phyloP scores from a whole-genome alignment of 2,888 invertebrate species.

The Amblyjoppa fuscipennis region DNA sequence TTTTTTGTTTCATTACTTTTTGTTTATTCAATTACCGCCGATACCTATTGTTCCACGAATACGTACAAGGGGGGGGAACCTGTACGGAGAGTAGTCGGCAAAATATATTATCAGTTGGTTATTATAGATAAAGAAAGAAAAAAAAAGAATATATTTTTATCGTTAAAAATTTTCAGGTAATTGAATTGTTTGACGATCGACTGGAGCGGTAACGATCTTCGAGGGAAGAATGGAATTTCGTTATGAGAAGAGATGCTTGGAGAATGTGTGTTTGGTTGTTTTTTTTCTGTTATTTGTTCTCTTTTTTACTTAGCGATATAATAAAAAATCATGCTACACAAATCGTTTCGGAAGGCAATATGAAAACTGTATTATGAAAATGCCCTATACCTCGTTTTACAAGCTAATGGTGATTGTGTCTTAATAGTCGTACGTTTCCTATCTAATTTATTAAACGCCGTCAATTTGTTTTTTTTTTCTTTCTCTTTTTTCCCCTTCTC shows the following conservation, averaged over 20 bases:
- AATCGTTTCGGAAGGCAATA: constrained; percentile 82
- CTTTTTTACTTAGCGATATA: constrained; percentile 55
- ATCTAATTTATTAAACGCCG: constrained; percentile 78
- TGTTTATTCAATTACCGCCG: constrained; percentile 49
- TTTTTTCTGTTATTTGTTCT: constrained; percentile 11
- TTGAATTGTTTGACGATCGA: constrained; percentile 65
- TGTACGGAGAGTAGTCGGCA: constrained; percentile 62
- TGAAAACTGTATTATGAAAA: constrained; percentile 78
- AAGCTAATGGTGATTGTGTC: constrained; percentile 81
- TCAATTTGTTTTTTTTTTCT: constrained; percentile 72
- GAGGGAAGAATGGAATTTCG: constrained; percentile 78
- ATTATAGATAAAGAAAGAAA: constrained; percentile 54
- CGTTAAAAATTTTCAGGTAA: constrained; percentile 65
- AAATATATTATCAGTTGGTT: constrained; percentile 44
- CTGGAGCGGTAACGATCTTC: constrained; percentile 72
- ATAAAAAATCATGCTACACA: constrained; percentile 77
- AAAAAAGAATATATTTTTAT: constrained; percentile 45
- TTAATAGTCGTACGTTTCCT: constrained; percentile 77
- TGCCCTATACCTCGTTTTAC: constrained; percentile 80
- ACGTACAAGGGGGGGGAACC: constrained; percentile 59
- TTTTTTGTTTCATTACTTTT: constrained; percentile 51
- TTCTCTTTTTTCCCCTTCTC: background rate
- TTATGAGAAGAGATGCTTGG: constrained; percentile 72
- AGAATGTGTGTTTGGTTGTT: constrained; percentile 50
- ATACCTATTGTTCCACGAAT: constrained; percentile 64